phyloP scores from a whole-genome alignment of 2,113 vertebrate genomes.

The Microcebus lehilahytsara region DNA sequence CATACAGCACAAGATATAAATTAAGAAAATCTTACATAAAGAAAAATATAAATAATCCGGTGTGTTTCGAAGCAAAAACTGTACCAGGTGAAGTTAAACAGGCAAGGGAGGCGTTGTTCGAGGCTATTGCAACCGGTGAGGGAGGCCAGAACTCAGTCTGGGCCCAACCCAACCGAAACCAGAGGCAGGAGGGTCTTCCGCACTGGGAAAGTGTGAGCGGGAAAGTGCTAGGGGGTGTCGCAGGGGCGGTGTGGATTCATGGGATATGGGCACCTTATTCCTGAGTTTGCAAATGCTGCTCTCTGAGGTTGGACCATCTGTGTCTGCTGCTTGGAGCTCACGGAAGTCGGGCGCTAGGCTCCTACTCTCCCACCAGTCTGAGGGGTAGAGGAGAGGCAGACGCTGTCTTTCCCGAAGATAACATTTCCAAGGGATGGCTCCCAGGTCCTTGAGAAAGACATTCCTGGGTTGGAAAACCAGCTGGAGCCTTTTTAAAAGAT shows the following conservation, averaged over 20 bases:
- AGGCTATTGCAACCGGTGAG: not conserved
- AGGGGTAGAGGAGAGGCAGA: not conserved
- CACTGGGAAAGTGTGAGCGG: rapidly evolving
- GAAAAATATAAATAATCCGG: not conserved
- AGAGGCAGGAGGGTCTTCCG: not conserved
- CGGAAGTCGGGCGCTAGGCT: rapidly evolving
- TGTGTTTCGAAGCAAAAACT: not conserved
- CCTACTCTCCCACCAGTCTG: not conserved
- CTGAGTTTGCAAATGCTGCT: rapidly evolving
- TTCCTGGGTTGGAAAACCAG: too few relatives aligned
- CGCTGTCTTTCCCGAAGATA: rapidly evolving
- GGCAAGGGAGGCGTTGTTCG: not conserved
- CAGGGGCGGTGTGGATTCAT: rapidly evolving
- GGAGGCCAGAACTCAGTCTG: not conserved
- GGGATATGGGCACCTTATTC: not conserved
- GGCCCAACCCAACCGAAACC: too few relatives aligned
- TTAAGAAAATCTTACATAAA: not conserved
- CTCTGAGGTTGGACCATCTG: not conserved
- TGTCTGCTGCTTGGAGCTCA: not conserved
- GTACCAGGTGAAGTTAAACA: not conserved
- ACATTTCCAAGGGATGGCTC: too few relatives aligned
- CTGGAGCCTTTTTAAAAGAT: not conserved
- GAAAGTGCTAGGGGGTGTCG: rapidly evolving
- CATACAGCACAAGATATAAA: rapidly evolving
- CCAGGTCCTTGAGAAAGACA: not conserved